Evolutionary conservation across 2,113 vertebrate genomes (phyloP).

Genomic region (Triplophysa siluroides): DNA sequence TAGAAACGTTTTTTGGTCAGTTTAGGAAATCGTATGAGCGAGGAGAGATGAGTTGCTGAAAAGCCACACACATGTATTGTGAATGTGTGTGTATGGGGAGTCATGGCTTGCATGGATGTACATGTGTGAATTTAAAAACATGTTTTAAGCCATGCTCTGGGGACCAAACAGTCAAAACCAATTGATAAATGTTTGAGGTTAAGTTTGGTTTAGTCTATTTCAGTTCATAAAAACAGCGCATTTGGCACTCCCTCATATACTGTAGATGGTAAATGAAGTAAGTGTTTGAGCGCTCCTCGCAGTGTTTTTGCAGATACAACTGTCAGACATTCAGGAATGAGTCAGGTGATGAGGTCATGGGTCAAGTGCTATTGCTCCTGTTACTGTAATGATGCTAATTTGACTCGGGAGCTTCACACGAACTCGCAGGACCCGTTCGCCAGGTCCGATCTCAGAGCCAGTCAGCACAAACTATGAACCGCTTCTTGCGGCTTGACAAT

Average conservation of each 20-base stretch:
- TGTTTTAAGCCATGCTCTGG: background rate
- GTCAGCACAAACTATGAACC: background rate
- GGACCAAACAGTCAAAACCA: background rate
- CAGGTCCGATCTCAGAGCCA: background rate
- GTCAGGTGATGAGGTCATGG: constrained; percentile 21
- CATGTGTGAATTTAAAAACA: constrained; percentile 15
- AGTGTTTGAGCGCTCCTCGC: too few species aligned
- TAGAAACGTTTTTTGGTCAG: constrained; percentile 50
- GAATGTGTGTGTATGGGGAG: constrained; percentile 39
- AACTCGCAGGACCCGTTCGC: background rate
- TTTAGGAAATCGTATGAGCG: constrained; percentile 10
- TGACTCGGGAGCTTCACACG: background rate
- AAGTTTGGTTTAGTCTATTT: background rate
- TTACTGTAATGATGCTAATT: constrained; percentile 24
- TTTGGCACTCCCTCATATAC: too few species aligned
- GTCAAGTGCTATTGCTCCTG: constrained; percentile 10
- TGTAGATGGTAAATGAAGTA: too few species aligned
- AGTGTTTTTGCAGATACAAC: too few species aligned
- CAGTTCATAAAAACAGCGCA: too few species aligned
- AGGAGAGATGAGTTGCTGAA: constrained; percentile 56
- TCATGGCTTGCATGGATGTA: background rate
- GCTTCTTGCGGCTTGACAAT: background rate
- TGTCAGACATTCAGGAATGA: background rate
- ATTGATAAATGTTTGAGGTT: too few species aligned
- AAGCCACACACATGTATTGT: constrained; percentile 42